phyloP scores from a whole-genome alignment of 1,140 invertebrate species.

The Atopsyche davidsoni region DNA sequence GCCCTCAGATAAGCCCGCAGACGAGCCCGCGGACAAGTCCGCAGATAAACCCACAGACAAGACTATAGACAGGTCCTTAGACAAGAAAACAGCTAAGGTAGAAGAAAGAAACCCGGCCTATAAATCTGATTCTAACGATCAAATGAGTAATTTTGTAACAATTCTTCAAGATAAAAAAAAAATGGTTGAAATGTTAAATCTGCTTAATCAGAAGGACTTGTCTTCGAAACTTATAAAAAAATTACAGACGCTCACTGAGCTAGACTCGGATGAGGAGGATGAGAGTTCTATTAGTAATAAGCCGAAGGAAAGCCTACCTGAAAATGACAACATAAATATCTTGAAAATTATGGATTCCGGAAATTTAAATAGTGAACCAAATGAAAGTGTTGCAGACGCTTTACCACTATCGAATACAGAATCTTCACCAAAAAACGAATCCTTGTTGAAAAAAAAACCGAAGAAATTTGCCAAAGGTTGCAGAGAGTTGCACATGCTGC shows the following conservation, averaged over 20 bases:
- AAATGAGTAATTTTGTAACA: slow-evolving; percentile 33
- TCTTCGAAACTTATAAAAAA: slow-evolving; percentile 43
- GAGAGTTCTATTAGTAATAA: neutral
- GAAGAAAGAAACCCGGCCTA: slow-evolving; percentile 1
- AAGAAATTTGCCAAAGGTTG: slow-evolving; percentile 33
- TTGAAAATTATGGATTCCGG: no score
- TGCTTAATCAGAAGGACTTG: slow-evolving; percentile 34
- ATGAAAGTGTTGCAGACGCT: no score
- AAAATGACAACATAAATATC: no score
- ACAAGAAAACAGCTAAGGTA: slow-evolving; percentile 1
- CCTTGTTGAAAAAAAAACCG: no score
- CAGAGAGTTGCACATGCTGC: slow-evolving; percentile 54
- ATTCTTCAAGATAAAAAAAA: slow-evolving; percentile 42
- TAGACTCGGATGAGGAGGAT: slow-evolving; percentile 39
- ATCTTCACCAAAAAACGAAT: no score
- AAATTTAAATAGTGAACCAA: no score
- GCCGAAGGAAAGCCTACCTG: neutral
- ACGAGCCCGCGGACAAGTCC: no score
- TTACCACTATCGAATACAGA: no score
- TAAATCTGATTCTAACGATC: no score
- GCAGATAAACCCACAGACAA: no score
- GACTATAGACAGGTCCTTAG: no score
- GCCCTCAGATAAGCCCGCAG: no score
- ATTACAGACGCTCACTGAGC: slow-evolving; percentile 39
- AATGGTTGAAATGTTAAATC: slow-evolving; percentile 38